A percentile compares a stretch with the other conserved stretches of the same genome.
Evolutionary conservation across 2,888 invertebrate genomes (phyloP).

Genomic region (Melanargia galathea): DNA sequence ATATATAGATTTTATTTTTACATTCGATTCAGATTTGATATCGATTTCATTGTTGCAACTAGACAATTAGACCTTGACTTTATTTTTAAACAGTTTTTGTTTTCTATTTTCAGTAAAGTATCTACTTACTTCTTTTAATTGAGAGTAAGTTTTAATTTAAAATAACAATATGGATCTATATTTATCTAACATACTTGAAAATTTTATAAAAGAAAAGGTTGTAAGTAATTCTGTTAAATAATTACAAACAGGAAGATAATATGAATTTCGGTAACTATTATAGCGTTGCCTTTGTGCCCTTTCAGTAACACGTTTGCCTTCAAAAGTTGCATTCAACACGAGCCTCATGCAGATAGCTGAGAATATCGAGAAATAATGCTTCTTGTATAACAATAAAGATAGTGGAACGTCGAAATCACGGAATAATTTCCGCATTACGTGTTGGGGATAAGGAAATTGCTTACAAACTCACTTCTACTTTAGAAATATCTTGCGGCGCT

Average conservation of each 20-base stretch:
- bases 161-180: no score
- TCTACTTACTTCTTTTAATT: not conserved
- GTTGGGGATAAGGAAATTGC: constrained; percentile 41
- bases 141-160: no score
- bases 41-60: constrained; percentile 1
- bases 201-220: no score
- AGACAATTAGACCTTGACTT: not conserved
- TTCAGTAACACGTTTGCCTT: constrained; percentile 26
- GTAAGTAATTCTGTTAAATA: no score
- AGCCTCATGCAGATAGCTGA: constrained; percentile 39
- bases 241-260: no score
- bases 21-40: no score
- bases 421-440: constrained; percentile 48
- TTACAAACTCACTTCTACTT: constrained; percentile 40
- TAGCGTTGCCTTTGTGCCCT: constrained; percentile 18
- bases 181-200: no score
- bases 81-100: not conserved
- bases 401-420: constrained; percentile 43
- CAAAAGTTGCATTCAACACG: constrained; percentile 37
- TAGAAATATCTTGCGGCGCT: constrained; percentile 39
- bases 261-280: no score
- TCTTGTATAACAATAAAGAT: constrained; percentile 49
- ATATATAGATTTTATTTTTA: constrained; percentile 9
- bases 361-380: constrained; percentile 45
- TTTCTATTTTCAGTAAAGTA: not conserved